These are phyloP conservation scores for Nipponia nippon DNA, from an alignment of 2,113 vertebrate species.

Conservation along the genomic window DNA sequence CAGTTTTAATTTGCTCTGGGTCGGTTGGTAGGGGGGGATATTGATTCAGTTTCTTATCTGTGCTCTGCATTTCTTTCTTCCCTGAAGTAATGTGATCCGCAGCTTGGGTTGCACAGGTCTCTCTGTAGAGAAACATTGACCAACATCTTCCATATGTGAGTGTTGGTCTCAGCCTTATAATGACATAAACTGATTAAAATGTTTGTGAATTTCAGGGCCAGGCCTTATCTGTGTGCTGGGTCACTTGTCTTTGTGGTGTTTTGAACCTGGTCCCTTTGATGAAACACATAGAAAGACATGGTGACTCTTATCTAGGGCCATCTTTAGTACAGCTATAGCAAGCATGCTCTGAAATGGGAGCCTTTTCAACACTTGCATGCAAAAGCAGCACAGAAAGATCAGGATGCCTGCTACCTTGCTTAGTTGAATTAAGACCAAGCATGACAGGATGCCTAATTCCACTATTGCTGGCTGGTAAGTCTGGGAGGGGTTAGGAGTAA, in stretches of 20 bases:
- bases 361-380: not conserved
- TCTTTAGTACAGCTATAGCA: not conserved
- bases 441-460: not conserved
- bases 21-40: not conserved
- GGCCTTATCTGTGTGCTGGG: not conserved
- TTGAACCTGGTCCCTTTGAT: not conserved
- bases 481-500: not conserved
- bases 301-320: not conserved
- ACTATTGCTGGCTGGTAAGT: not conserved
- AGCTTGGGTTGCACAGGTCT: not conserved
- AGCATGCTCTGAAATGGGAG: not conserved
- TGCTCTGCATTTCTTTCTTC: not conserved
- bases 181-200: not conserved
- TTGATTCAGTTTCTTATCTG: not conserved
- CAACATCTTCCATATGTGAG: not conserved
- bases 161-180: not conserved
- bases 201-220: not conserved
- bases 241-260: not conserved
- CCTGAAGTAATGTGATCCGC: not conserved
- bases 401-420: not conserved
- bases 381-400: not conserved
- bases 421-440: not conserved
- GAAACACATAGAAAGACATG: not conserved
- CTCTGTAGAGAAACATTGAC: not conserved
- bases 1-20: not conserved